Base-by-base conservation (phyloP, 2,888 invertebrate genomes). In the Tillus elongatus region DNA sequence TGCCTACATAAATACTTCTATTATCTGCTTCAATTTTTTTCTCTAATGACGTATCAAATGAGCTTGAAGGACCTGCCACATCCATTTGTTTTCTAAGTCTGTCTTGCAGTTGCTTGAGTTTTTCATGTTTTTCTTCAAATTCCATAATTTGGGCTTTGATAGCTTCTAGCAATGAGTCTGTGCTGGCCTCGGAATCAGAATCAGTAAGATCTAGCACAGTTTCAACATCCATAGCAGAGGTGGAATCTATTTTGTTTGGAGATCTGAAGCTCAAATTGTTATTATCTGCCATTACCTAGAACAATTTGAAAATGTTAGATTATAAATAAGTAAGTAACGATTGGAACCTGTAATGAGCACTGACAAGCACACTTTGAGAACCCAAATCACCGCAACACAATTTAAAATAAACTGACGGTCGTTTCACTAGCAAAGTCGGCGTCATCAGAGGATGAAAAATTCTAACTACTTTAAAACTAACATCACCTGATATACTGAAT, bases 91-190 rank as follows among this genome's bases (percentile, higher is more conserved):
- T 93, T 66, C 97, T 96, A 51, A 96, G 93, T 72, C 97, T 96
- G 42, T 84, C 87, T 64, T 98, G 97, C 72, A 98, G 82, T 67
- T 95, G 92, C 67, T 96, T 95, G 43, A 98, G 72, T 71, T 97
- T 97, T 64, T 95, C 93, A 13, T 97, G 96, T 68, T 98, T 98
- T 65, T 97, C 96, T 69, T 98, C 97, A 91, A 99, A 97, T 74
- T 98, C 97, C 49, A 87, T 78, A 13, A 98, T 95, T 45, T 97
- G 75, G 28, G 93, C 93, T 69, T 95, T 95, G 52, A 98, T 96
- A 45, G 91, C 92, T 57, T 96, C 96, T 54, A 98, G 70, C 68
- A 97, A 96, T 8, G 82, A 80, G 54, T 81, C 80, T 53, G 81
- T 80, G 3, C 52, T 61, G 6, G 59, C 59, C 29, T 47, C 56